Evolutionary conservation across 2,797 vertebrate species (phyloP), one percentile per base, ranked within the genome.

Genomic region (Peromyscus eremicus): DNA sequence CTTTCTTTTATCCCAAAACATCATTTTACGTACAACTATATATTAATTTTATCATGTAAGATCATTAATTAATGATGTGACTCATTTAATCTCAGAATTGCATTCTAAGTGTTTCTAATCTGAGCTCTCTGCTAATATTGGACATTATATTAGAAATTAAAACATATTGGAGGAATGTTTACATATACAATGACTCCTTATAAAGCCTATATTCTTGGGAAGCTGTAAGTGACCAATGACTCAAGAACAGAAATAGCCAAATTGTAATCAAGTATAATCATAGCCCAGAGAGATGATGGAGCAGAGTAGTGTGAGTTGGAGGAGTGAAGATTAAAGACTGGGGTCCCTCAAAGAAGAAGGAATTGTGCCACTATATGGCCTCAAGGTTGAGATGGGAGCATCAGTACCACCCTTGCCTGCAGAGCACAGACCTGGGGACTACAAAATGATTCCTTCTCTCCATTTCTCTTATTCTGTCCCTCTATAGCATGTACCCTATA

Each of bases 381-480:
- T 32, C 29, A 68, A 46, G 7, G 34, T 23, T 76, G 13, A 76
- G 8, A n/a, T n/a, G 0, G 9, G 2, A 70, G 0, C 8, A 4
- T n/a, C 14, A 29, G 0, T 0, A 2, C 12, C 64, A 13, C n/a
- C 11, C 6, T 34, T 10, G 19, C 32, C n/a, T 62, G 4, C 5
- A 55, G 17, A 57, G 4, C 5, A 19, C 1, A 32, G 60, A 52
- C 13, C 5, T 52, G 6, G 1, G 14, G 6, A 7, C 11, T n/a
- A 1, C 4, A 68, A 19, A 55, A 2, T 27, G 4, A 6, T 9
- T 16, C 73, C 27, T 4, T 1, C 37, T 73, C n/a, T 57, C 25
- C 2, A 43, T 43, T 57, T 75, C 14, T 88, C 27, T 88, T 55
- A 5, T 43, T 8, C 27, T 88, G 9, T 14, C 27, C 16, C 11